Percentiles rank a stretch among this genome's conserved stretches.
phyloP scores from a whole-genome alignment of 2,113 vertebrate species.

The Atlantisia rogersi region DNA sequence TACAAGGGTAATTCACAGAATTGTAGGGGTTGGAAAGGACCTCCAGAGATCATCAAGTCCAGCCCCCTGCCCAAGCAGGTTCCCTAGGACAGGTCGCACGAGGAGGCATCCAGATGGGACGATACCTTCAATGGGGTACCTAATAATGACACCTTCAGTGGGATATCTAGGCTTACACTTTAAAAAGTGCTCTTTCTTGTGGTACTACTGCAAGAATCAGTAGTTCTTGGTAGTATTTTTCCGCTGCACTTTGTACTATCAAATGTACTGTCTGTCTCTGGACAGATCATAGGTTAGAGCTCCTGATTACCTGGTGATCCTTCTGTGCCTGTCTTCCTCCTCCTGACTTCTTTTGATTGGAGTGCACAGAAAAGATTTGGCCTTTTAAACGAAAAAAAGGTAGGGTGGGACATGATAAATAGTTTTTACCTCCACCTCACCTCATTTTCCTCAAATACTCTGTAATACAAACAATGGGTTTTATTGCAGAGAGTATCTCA shows the following conservation, averaged over 20 bases:
- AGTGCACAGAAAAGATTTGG: neutral
- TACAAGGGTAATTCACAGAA: neutral
- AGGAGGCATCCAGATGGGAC: no score
- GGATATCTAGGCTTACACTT: neutral
- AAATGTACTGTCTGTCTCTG: accelerated
- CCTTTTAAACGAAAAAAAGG: neutral
- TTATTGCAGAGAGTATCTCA: neutral
- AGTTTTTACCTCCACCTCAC: neutral
- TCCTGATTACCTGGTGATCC: neutral
- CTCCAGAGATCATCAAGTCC: no score
- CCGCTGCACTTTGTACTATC: accelerated
- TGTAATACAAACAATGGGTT: neutral
- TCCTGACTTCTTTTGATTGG: neutral
- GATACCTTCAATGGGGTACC: no score
- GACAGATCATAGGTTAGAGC: accelerated
- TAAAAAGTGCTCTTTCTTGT: neutral
- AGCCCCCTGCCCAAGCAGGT: no score
- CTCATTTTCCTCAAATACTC: neutral
- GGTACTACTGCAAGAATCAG: neutral
- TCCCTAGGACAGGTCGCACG: no score
- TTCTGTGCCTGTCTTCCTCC: neutral
- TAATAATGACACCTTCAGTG: neutral
- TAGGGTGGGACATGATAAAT: neutral
- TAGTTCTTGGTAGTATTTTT: neutral
- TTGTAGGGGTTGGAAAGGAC: no score